Evolutionary conservation across 2,113 vertebrate genomes (phyloP).

Genomic region (Cynopterus brachyotis): DNA sequence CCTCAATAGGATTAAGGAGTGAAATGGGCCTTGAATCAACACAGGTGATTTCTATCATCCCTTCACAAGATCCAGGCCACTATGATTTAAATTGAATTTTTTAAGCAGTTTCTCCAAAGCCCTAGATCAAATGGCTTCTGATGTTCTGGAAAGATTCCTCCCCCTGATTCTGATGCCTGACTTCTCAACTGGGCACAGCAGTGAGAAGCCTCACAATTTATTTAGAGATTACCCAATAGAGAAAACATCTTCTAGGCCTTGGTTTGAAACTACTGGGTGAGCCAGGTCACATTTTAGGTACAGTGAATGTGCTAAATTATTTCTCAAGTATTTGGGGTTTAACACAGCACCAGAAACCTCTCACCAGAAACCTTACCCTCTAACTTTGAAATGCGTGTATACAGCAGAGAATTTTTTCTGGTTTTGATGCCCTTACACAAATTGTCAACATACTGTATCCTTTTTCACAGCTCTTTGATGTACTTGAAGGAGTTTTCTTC

Average conservation of each 20-base stretch:
- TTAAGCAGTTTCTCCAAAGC: slow-evolving; percentile 42
- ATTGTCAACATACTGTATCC: slow-evolving; percentile 70
- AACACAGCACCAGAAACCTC: not conserved
- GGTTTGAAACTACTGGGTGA: slow-evolving; percentile 56
- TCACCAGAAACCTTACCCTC: not conserved
- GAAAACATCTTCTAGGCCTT: slow-evolving; percentile 49
- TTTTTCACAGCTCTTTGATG: slow-evolving; percentile 72
- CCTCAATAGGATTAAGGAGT: slow-evolving; percentile 46
- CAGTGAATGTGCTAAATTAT: slow-evolving; percentile 56
- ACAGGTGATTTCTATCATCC: not conserved
- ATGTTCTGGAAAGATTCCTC: not conserved
- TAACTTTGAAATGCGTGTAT: slow-evolving; percentile 61
- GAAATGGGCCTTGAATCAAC: not conserved
- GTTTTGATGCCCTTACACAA: slow-evolving; percentile 69
- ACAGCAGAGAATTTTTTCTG: slow-evolving; percentile 61
- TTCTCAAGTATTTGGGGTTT: slow-evolving; percentile 38
- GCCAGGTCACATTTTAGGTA: slow-evolving; percentile 42
- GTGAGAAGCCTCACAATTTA: slow-evolving; percentile 49
- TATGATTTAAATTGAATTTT: slow-evolving; percentile 52
- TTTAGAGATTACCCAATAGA: slow-evolving; percentile 49
- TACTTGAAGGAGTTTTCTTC: slow-evolving; percentile 70
- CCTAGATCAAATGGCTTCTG: not conserved
- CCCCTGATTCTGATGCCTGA: not conserved
- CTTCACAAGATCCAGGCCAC: not conserved
- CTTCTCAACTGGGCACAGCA: slow-evolving; percentile 19